A percentile compares a stretch with the other conserved stretches of the same genome.
Evolutionary conservation across 2,888 invertebrate species (phyloP).

Genomic region (Ectemnius lituratus): DNA sequence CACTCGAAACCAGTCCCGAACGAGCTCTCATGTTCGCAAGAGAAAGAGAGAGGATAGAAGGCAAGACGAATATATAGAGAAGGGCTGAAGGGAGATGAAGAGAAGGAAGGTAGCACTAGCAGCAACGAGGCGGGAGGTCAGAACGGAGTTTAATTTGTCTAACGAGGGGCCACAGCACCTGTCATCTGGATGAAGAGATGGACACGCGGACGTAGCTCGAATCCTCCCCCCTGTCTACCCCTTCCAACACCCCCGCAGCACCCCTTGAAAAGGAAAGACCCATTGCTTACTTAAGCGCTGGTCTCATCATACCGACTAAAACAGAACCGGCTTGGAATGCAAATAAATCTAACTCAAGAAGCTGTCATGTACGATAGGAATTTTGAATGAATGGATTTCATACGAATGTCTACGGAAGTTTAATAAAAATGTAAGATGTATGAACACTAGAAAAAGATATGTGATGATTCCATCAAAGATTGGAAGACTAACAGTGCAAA

Average conservation of each 20-base stretch:
- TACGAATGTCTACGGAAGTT: no score
- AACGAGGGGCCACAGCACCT: slow-evolving; percentile 73
- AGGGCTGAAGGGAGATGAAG: background rate
- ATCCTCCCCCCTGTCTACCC: slow-evolving; percentile 3
- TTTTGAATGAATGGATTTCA: no score
- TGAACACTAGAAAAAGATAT: no score
- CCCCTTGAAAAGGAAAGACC: slow-evolving; percentile 29
- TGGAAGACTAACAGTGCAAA: no score
- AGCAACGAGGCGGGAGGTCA: slow-evolving; percentile 55
- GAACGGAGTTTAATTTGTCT: slow-evolving; percentile 74
- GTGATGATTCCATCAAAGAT: no score
- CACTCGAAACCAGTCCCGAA: slow-evolving; percentile 76
- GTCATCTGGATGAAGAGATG: slow-evolving; percentile 67
- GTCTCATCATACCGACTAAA: slow-evolving; percentile 1
- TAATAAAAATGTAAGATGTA: no score
- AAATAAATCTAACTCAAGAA: no score
- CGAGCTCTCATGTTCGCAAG: slow-evolving; percentile 61
- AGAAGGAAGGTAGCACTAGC: slow-evolving; percentile 6
- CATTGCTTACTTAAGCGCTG: slow-evolving; percentile 23
- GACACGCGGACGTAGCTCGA: slow-evolving; percentile 45
- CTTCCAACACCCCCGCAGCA: slow-evolving; percentile 13
- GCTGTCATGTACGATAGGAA: no score
- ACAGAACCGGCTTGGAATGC: no score
- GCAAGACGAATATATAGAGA: slow-evolving; percentile 13
- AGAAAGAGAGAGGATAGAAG: slow-evolving; percentile 26